Base-by-base conservation (phyloP, 2,888 invertebrate species). In the Macaria liturata region DNA sequence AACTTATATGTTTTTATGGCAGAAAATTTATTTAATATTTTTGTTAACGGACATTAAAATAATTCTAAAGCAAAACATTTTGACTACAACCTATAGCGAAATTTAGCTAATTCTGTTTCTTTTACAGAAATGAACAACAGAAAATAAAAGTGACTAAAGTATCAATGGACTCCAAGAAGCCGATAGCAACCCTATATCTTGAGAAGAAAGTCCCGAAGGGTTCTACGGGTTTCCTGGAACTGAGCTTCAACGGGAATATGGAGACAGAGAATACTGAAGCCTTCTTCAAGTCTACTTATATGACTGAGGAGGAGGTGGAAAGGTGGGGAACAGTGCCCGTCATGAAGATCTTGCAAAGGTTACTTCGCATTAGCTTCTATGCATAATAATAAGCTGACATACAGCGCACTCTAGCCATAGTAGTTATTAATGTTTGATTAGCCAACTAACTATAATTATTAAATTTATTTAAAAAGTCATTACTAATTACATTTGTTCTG, bases 271-370 rank as follows among this genome's bases (percentile, higher is more conserved):
- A 89, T 4, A 93, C 94, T 0, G 95, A 95, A 64, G 96, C 95
- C 0, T 91, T 97, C 59, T 96, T 96, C 74, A 94, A 94, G 73
- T 94, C 94, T 37, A 93, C 91, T 45, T 96, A 96, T 72, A 74
- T 68, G 0, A 77, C 78, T 0, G 90, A 92, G 1, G 80, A 88
- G 59, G 89, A 88, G 49, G 77, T 75, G 7, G 89, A 88, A 57
- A 92, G 91, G 93, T 93, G 71, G 78, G 62, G 52, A 44, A 60
- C 48, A 9, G 31, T 60, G 49, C 59, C 55, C 48, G 40, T 34
- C 49, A 47, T 55, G 47, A 61, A 60, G 59, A 56, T 56, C 30
- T 6, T 55, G n/a, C 32, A 55, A 46, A 55, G 58, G 54, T 58
- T 55, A 55, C 46, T 51, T 57, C 51, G 44, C 30, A 34, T 55